Base-by-base conservation (phyloP, 2,113 vertebrate genomes). In the Scytalopus superciliaris region DNA sequence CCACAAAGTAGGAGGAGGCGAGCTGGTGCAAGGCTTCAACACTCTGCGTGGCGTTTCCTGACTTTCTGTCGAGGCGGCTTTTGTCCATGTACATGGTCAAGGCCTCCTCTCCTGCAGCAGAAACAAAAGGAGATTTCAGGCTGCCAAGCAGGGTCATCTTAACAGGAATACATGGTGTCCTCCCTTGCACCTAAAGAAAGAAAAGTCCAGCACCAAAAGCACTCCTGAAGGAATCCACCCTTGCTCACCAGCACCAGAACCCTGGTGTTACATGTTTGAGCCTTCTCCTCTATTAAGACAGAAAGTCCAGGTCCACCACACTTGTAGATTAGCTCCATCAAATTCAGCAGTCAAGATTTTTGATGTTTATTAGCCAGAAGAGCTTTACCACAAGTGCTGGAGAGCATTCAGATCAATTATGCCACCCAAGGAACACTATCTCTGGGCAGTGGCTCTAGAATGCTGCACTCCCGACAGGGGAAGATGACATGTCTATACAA, bases 61-160 rank as follows among this genome's bases (percentile, higher is more conserved):
- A 98, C 98, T 99, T 99, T 66, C 99, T 98, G 98, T 99, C 99
- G 3, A 99, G 98, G 96, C 98, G 99, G 96, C 98, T 99, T 97
- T 99, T 99, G 96, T 99, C 99, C 99, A 99, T 99, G 94, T 99
- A 99, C 99, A 99, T 99, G 78, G 99, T 99, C 97, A 99, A 97
- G 31, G 99, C 99, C 96, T 99, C 99, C 95, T 99, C 99, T 92
- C 99, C 99, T 99, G 95, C 64, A 67, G 18, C 25, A 84, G 59
- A 94, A 87, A 75, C 44, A 87, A 64, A 82, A 91, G 49, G n/a
- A 67, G 45, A 55, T 81, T 67, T 83, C 74, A 94, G 37, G 10
- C 25, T 81, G 31, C 45, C 27, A 4, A 1, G 10, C 19, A 40
- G 68, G 19, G 27, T 35, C 49, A 18, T 13, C 39, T 62, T 5